A percentile compares a stretch with the other conserved stretches of the same genome.
phyloP scores from a whole-genome alignment of 2,113 vertebrate genomes.

The Rhegmatorhina hoffmannsi region DNA sequence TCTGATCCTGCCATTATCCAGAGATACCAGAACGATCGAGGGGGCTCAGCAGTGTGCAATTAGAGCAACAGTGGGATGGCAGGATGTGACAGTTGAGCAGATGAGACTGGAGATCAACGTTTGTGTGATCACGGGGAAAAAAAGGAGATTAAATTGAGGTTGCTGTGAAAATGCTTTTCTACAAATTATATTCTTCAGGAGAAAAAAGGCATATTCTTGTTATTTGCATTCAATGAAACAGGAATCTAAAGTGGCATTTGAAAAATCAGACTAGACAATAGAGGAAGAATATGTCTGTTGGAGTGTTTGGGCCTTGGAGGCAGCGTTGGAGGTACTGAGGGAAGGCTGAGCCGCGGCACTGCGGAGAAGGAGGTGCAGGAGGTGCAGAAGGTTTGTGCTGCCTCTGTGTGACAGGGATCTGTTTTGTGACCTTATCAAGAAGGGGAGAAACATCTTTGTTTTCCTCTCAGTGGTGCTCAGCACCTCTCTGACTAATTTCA shows the following conservation, averaged over 20 bases:
- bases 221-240: not conserved
- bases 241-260: not conserved
- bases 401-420: not conserved
- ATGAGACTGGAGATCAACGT: conserved; percentile 3
- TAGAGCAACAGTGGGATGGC: conserved; percentile 35
- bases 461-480: not conserved
- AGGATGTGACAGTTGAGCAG: conserved; percentile 35
- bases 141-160: conserved; percentile 8
- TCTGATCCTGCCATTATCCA: conserved; percentile 14
- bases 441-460: not conserved
- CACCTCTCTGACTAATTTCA: not conserved
- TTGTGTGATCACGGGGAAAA: not conserved
- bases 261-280: conserved; percentile 15
- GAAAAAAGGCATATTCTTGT: not conserved
- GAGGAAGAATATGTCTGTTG: not conserved
- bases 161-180: conserved; percentile 4
- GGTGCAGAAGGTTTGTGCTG: not conserved
- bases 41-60: conserved; percentile 32
- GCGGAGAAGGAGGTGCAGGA: not conserved
- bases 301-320: not conserved
- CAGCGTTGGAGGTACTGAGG: not conserved
- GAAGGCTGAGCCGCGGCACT: not conserved
- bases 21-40: not conserved
- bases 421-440: not conserved
- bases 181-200: not conserved